Percentiles rank a stretch among this genome's conserved stretches.
phyloP scores from a whole-genome alignment of 2,888 invertebrate genomes.

The Xestia c-nigrum region DNA sequence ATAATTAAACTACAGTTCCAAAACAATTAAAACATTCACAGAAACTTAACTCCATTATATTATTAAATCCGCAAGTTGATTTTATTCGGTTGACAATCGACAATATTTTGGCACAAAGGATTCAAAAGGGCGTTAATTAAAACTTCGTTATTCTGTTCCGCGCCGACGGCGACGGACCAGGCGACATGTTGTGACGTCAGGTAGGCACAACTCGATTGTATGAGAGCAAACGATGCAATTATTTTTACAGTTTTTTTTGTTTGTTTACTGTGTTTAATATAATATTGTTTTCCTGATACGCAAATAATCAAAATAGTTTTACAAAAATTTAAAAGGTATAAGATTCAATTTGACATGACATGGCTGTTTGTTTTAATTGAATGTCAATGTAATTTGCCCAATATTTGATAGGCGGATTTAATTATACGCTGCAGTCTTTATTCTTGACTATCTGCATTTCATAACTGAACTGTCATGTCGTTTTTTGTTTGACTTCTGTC shows the following conservation, averaged over 20 bases:
- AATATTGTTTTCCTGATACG: not conserved
- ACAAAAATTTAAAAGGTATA: not conserved
- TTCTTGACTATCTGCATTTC: not conserved
- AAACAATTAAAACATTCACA: slow-evolving; percentile 6
- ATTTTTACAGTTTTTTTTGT: not conserved
- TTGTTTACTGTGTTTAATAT: not conserved
- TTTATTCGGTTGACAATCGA: slow-evolving; percentile 40
- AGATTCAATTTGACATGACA: not conserved
- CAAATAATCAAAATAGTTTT: not conserved
- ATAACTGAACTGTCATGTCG: not conserved
- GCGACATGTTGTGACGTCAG: slow-evolving; percentile 42
- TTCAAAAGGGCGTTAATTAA: slow-evolving; percentile 61
- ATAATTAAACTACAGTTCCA: not conserved
- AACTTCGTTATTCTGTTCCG: slow-evolving; percentile 72
- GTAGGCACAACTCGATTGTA: slow-evolving; percentile 16
- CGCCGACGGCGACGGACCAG: slow-evolving; percentile 49
- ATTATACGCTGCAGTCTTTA: not conserved
- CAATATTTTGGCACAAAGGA: slow-evolving; percentile 50
- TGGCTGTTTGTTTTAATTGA: not conserved
- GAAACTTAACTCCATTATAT: not conserved
- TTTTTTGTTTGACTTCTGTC: not conserved
- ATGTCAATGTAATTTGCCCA: not conserved
- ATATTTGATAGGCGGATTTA: not conserved
- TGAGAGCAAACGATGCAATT: slow-evolving; percentile 19
- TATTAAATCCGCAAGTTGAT: slow-evolving; percentile 27